These are phyloP conservation scores for Arothron firmamentum DNA, from an alignment of 2,113 vertebrate species.

Conservation along the genomic window DNA sequence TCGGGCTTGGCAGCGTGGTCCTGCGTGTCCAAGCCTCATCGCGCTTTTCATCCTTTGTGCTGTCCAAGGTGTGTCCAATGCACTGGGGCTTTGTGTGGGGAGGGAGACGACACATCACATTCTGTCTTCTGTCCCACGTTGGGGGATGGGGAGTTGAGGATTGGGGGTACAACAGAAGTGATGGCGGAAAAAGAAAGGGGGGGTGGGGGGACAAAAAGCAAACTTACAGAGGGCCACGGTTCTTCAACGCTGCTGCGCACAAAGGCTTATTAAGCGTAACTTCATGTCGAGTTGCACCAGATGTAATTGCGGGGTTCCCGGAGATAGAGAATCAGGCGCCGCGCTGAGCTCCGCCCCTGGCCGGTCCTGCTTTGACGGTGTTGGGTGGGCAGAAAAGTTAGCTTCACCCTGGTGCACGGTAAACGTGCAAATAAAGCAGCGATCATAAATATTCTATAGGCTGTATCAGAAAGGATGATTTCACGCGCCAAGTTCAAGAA, in stretches of 20 bases:
- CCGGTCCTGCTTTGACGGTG: constrained; percentile 46
- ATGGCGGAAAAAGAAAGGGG: background rate
- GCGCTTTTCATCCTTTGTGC: constrained; percentile 79
- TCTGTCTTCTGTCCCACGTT: constrained; percentile 72
- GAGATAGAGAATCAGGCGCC: constrained; percentile 70
- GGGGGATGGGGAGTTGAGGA: constrained; percentile 42
- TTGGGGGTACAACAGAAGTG: constrained; percentile 36
- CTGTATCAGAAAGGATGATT: constrained; percentile 54
- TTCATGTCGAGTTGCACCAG: constrained; percentile 78
- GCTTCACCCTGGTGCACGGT: constrained; percentile 60
- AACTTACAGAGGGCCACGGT: constrained; percentile 67
- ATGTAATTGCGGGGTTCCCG: constrained; percentile 77
- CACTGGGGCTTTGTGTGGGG: constrained; percentile 71
- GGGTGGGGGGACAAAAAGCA: constrained; percentile 67
- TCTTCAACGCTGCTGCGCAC: constrained; percentile 73
- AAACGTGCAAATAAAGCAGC: constrained; percentile 70
- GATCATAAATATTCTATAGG: constrained; percentile 55
- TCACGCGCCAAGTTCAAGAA: constrained; percentile 37
- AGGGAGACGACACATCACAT: constrained; percentile 75
- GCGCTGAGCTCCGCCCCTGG: constrained; percentile 55
- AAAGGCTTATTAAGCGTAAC: constrained; percentile 76
- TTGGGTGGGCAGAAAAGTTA: constrained; percentile 59
- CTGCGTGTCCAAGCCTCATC: constrained; percentile 71
- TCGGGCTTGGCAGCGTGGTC: constrained; percentile 73
- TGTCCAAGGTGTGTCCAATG: constrained; percentile 81